Percentiles rank a stretch among this genome's conserved stretches.
phyloP scores from a whole-genome alignment of 2,797 vertebrate genomes.

The Echeneis naucrates region DNA sequence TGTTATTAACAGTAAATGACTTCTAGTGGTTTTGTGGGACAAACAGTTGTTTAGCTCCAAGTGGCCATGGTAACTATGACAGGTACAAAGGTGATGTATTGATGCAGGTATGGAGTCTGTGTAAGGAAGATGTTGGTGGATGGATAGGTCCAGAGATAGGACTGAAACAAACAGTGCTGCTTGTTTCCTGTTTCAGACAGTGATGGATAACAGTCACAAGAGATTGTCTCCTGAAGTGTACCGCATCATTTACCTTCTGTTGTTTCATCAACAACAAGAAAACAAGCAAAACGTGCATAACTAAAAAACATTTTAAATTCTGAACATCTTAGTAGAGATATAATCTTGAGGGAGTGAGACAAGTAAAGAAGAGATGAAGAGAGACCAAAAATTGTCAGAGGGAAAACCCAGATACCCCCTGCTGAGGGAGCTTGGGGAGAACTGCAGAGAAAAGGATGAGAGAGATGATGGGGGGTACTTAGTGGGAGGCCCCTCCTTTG shows the following conservation, averaged over 20 bases:
- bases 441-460: constrained; percentile 62
- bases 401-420: constrained; percentile 62
- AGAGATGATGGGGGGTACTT: constrained; percentile 60
- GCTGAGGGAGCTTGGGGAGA: constrained; percentile 55
- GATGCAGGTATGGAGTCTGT: background rate
- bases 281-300: background rate
- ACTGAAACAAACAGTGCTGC: background rate
- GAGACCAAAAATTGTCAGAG: constrained; percentile 23
- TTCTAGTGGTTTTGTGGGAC: too few relatives aligned
- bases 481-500: constrained; percentile 72
- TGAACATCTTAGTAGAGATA: background rate
- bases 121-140: background rate
- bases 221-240: background rate
- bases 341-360: background rate
- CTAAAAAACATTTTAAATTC: background rate
- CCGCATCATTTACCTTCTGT: background rate
- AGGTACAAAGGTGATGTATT: background rate
- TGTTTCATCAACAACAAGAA: background rate
- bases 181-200: background rate
- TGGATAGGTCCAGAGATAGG: background rate
- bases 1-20: too few relatives aligned
- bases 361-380: constrained; percentile 21
- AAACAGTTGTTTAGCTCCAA: too few relatives aligned
- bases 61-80: background rate
- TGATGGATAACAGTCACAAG: background rate